Evolutionary conservation across 2,888 invertebrate species (phyloP), one percentile per base, ranked within the genome.

Genomic region (Campaea margaritaria): DNA sequence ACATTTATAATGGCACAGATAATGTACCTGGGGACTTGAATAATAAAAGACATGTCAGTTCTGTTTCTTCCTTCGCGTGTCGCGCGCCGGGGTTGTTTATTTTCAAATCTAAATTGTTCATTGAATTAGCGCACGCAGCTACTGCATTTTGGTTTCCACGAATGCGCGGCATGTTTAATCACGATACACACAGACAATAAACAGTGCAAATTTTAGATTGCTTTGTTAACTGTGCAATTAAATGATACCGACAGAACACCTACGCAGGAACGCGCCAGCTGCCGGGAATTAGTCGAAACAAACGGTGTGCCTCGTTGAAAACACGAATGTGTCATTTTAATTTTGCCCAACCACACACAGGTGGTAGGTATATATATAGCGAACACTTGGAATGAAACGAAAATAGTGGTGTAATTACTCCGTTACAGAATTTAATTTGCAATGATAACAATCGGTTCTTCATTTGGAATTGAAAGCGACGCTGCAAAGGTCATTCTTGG

Each of bases 151-250:
- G n/a, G 44, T 39, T 59, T 47, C 55, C 47, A 49, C 36, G 44
- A 58, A 62, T 52, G 51, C 51, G 45, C 49, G 53, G 48, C 49
- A 38, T 50, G 36, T 12, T 66, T 51, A 70, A 65, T 64, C 64
- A 68, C 67, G 66, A 42, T 38, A 47, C 31, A 39, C 41, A 57
- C 53, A 54, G 49, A 44, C 64, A 73, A 76, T 65, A 76, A 72
- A 73, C 72, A 62, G 53, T 71, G 66, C 66, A 69, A 65, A 68
- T 63, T 70, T 72, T 65, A 69, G 68, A 70, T 70, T 62, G 65
- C 64, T 66, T 57, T 62, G 61, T 49, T 66, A 66, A 59, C 58
- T 39, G 62, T 51, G 2, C 53, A 27, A 21, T 14, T 31, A 38
- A 52, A 52, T 58, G 42, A 52, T 50, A 27, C 34, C 12, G 14